Evolutionary conservation across 2,797 vertebrate genomes (phyloP), one percentile per base, ranked within the genome.

Genomic region (Lagocephalus sceleratus): DNA sequence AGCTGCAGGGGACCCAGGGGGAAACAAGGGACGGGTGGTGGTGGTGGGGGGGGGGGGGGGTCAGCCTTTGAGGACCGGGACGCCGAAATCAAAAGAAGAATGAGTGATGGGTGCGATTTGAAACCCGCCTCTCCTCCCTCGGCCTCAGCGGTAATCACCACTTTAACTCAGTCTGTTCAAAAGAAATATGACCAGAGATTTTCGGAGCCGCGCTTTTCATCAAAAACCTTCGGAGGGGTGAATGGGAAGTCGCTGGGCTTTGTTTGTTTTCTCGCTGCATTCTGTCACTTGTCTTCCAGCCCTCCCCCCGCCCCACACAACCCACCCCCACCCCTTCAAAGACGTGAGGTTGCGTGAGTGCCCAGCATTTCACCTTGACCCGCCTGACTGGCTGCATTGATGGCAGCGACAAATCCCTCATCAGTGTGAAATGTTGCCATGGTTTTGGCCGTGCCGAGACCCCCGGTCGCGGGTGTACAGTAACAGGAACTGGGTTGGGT

Each of bases 51-150:
- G 50, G 51, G 10, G 7, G 29, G 40, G 41, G 17, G 44, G 11
- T 16, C 5, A 40, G 60, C 67, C 70, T 79, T 77, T 73, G 69
- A 79, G 74, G 63, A 49, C 17, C 2, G 20, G 62, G 52, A 47
- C 47, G 57, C 21, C 40, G 32, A 74, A 79, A 72, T 76, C 63
- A 72, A 87, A 84, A 77, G 73, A 23, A 32, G 62, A 75, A 81
- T 86, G 85, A 89, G 64, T 73, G 84, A 89, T 89, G 77, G 75
- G 56, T 75, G 75, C 53, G 82, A 86, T 83, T 73, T 83, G 60
- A 66, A 66, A 63, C 54, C 68, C 56, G 11, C 45, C 19, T 60
- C 73, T 63, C 40, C 73, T 52, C 48, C 57, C 42, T 39, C 14
- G 2, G 60, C 62, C 45, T 38, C 22, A 1, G 5, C 42, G 3